Evolutionary conservation across 2,113 vertebrate species (phyloP).

Genomic region (Phocoena sinus): DNA sequence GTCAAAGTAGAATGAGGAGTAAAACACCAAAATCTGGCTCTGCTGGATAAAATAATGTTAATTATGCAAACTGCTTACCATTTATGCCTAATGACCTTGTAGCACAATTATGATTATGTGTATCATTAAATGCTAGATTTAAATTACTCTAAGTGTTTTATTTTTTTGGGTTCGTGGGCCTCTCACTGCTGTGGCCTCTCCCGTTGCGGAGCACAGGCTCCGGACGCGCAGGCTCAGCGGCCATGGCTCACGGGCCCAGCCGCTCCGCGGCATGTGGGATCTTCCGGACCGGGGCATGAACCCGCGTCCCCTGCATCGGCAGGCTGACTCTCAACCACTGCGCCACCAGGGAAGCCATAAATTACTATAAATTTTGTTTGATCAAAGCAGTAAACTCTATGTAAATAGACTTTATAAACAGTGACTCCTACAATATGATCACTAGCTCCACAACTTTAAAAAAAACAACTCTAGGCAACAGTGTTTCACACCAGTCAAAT

Average conservation of each 20-base stretch:
- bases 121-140: constrained; percentile 7
- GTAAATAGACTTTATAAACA: constrained; percentile 2
- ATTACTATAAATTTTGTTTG: constrained; percentile 14
- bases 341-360: not conserved
- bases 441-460: not conserved
- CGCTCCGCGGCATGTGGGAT: too few species aligned
- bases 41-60: not conserved
- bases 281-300: too few species aligned
- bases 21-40: not conserved
- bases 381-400: not conserved
- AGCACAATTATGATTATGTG: constrained; percentile 5
- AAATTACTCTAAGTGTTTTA: not conserved
- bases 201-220: too few species aligned
- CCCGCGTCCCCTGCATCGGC: too few species aligned
- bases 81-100: not conserved
- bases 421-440: not conserved
- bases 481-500: not conserved
- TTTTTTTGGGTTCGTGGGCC: too few species aligned
- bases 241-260: too few species aligned
- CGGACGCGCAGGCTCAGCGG: fast-evolving
- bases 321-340: too few species aligned
- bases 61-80: not conserved
- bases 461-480: not conserved
- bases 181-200: too few species aligned
- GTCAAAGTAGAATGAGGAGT: not conserved